These are phyloP conservation scores for Oreochromis tanganicae DNA, from an alignment of 2,113 vertebrate genomes.

Conservation along the genomic window DNA sequence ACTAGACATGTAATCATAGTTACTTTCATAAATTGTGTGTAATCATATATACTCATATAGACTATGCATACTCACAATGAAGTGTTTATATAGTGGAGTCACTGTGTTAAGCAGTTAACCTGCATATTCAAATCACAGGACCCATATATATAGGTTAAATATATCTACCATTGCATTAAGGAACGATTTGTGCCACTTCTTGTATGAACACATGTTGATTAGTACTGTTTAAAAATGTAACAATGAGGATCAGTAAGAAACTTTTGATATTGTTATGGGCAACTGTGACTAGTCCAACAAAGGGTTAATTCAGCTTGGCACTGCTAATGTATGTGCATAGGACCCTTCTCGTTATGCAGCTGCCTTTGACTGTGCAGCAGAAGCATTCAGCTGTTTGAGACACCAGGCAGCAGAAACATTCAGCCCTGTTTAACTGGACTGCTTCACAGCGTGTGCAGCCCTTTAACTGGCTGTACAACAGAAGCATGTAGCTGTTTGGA, in stretches of 20 bases:
- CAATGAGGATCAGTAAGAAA: not conserved
- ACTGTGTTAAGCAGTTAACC: not conserved
- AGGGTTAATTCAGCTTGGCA: not conserved
- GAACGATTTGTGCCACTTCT: not conserved
- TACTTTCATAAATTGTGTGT: not conserved
- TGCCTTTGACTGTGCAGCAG: not conserved
- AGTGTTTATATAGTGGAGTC: not conserved
- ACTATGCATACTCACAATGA: not conserved
- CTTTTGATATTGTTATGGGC: not conserved
- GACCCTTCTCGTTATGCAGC: not conserved
- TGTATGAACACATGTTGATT: not conserved
- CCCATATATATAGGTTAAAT: not conserved
- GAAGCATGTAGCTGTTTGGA: not conserved
- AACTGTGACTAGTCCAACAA: not conserved
- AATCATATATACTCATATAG: not conserved
- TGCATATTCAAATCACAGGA: not conserved
- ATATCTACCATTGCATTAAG: not conserved
- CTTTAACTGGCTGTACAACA: not conserved
- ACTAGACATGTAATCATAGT: not conserved
- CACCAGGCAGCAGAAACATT: no score
- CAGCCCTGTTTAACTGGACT: not conserved
- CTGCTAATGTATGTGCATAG: not conserved
- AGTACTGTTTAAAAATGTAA: not conserved
- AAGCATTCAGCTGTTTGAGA: not conserved
- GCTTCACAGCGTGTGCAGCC: not conserved